Base-by-base conservation (phyloP, 2,113 vertebrate species). In the Tachuris rubrigastra region DNA sequence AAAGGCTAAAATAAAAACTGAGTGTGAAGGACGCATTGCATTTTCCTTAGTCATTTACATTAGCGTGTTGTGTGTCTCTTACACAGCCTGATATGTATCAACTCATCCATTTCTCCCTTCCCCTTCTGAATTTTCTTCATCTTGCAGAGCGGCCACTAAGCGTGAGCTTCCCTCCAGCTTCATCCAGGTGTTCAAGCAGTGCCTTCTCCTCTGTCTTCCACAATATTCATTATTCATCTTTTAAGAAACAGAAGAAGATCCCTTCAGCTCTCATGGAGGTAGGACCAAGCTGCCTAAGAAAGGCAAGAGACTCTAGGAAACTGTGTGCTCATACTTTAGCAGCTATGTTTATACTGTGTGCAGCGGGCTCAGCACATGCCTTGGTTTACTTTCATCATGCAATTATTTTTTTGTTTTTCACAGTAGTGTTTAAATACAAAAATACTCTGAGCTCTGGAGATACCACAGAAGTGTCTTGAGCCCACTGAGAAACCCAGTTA, bases 191-290 rank as follows among this genome's bases (percentile, higher is more conserved):
- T 92, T 97, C 98, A 91, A 98, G 98, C 91, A 98, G 98, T 68
- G 97, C 99, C 35, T 98, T 99, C 76, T 99, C 99, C 12, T 97
- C 99, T 6, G 98, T 99, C 79, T 99, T 99, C 92, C 99, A 99
- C 83, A 99, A 98, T 97, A 99, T 99, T 94, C 98, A 99, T 94
- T 98, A 99, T 49, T 97, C 99, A 5, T 98, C 98, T 95, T 98
- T 99, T 90, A 99, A 98, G 98, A 99, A 98, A 89, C 99, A 98
- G 88, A 99, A 99, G 93, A 99, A 98, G 97, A 99, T 99, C 35
- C 98, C 98, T 11, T 98, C 98, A 8, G 98, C 99, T 90, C 98
- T 99, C 93, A 98, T 53, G 2, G 98, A 99, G 98, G 99, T 99
- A 98, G 88, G 96, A 84, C 52, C 24, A 84, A 86, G 47, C 77